phyloP scores from a whole-genome alignment of 2,888 invertebrate genomes.

The Zygothrica quintamaculata region DNA sequence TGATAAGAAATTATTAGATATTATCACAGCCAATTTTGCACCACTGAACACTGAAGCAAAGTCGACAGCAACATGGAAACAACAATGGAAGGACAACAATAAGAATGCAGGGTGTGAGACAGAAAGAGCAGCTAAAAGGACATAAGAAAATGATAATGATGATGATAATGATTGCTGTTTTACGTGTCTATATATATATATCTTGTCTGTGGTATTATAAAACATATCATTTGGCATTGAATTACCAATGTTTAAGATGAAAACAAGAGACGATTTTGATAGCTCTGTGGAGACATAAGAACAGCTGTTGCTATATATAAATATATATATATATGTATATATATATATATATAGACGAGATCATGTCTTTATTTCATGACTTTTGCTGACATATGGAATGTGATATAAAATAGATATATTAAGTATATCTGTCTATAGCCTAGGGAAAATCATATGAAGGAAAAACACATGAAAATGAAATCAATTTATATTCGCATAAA shows the following conservation, averaged over 20 bases:
- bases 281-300: slow-evolving; percentile 9
- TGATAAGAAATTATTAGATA: slow-evolving; percentile 79
- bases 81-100: slow-evolving; percentile 31
- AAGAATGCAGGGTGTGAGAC: slow-evolving; percentile 12
- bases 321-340: too few species aligned
- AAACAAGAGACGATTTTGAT: slow-evolving; percentile 15
- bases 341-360: too few species aligned
- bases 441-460: too few species aligned
- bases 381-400: slow-evolving; percentile 10
- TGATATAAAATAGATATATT: too few species aligned
- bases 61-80: slow-evolving; percentile 44
- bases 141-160: not conserved
- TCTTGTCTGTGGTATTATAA: too few species aligned
- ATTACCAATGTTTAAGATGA: slow-evolving; percentile 16
- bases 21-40: slow-evolving; percentile 68
- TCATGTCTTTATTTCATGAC: slow-evolving; percentile 47
- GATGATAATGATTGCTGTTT: too few species aligned
- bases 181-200: too few species aligned
- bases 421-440: too few species aligned
- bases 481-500: slow-evolving; percentile 78
- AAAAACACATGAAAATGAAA: slow-evolving; percentile 60
- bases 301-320: slow-evolving; percentile 50
- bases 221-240: slow-evolving; percentile 61
- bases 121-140: not conserved
- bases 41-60: slow-evolving; percentile 37